phyloP scores from a whole-genome alignment of 2,797 vertebrate genomes.

The Epinephelus coioides region DNA sequence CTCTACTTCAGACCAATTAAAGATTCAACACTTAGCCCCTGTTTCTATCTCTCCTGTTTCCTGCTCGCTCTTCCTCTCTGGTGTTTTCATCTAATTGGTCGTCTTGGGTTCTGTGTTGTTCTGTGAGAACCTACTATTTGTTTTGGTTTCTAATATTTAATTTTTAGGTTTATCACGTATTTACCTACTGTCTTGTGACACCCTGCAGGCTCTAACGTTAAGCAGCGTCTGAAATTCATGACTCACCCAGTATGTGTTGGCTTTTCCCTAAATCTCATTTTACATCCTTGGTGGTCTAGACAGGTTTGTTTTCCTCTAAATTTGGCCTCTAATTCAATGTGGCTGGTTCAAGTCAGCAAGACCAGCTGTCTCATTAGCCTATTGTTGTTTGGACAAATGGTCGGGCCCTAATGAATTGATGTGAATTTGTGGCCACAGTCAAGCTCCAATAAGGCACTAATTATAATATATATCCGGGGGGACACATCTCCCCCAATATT shows the following conservation, averaged over 20 bases:
- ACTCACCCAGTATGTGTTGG: slow-evolving; percentile 29
- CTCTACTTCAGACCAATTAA: slow-evolving; percentile 75
- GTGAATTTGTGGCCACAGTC: background rate
- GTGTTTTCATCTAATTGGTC: slow-evolving; percentile 71
- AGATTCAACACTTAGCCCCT: slow-evolving; percentile 61
- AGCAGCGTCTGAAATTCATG: slow-evolving; percentile 29
- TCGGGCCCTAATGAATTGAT: background rate
- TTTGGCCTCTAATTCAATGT: slow-evolving; percentile 19
- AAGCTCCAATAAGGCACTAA: background rate
- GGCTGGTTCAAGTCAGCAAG: slow-evolving; percentile 8
- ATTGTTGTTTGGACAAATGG: no score
- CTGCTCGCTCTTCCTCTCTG: slow-evolving; percentile 30
- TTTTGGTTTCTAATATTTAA: slow-evolving; percentile 41
- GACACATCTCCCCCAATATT: no score
- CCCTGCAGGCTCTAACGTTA: slow-evolving; percentile 23
- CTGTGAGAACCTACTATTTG: slow-evolving; percentile 46
- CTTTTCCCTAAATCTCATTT: slow-evolving; percentile 21
- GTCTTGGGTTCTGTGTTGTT: slow-evolving; percentile 46
- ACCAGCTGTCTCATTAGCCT: background rate
- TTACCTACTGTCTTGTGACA: slow-evolving; percentile 16
- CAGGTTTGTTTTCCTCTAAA: slow-evolving; percentile 21
- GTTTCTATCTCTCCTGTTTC: slow-evolving; percentile 47
- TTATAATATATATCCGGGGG: no score
- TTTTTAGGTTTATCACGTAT: slow-evolving; percentile 49
- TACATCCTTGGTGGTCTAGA: background rate